Evolutionary conservation across 2,888 invertebrate species (phyloP).

Genomic region (Drosophila borborema): DNA sequence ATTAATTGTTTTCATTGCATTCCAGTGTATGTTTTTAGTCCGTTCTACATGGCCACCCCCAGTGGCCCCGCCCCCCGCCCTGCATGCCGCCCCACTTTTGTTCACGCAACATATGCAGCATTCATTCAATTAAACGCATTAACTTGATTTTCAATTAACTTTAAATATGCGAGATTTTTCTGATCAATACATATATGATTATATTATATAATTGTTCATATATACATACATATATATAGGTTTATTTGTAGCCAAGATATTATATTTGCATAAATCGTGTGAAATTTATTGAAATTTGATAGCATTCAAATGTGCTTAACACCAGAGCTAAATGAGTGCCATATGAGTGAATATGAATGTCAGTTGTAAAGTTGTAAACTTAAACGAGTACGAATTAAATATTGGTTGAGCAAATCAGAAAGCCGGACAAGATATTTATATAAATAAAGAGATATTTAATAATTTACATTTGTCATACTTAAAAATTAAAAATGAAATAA

Average conservation of each 20-base stretch:
- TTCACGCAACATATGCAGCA: conserved; percentile 55
- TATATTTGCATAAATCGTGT: conserved; percentile 16
- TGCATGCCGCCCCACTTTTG: not conserved
- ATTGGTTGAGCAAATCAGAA: not conserved
- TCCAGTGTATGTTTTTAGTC: conserved; percentile 66
- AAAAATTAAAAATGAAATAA: no score
- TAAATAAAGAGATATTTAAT: no score
- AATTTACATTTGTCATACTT: no score
- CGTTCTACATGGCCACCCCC: conserved; percentile 1
- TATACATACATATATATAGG: conserved; percentile 13
- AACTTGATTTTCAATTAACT: conserved; percentile 81
- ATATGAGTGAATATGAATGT: not conserved
- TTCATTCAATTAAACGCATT: conserved; percentile 79
- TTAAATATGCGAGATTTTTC: conserved; percentile 60
- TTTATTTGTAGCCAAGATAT: conserved; percentile 10
- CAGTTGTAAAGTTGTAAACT: no score
- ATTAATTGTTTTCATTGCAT: conserved; percentile 73
- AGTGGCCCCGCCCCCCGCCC: not conserved
- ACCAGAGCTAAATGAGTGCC: conserved; percentile 10
- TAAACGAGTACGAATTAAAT: not conserved
- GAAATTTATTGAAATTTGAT: conserved; percentile 18
- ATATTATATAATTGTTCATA: not conserved
- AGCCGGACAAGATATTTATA: no score
- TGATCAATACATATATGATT: conserved; percentile 29
- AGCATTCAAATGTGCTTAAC: conserved; percentile 5